Evolutionary conservation across 1,140 invertebrate species (phyloP).

Genomic region (Ceratitis capitata): DNA sequence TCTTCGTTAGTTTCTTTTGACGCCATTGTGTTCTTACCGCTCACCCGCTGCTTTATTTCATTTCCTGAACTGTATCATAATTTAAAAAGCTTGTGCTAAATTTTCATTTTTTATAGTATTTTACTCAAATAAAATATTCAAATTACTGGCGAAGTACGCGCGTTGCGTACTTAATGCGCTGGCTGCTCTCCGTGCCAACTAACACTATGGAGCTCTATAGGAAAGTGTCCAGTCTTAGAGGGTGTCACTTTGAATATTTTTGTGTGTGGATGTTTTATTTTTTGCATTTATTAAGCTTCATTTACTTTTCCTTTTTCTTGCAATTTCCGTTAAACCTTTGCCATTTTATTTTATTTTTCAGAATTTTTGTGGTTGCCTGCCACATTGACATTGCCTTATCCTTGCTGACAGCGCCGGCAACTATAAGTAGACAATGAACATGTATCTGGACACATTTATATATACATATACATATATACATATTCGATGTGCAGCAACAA

Average conservation of each 20-base stretch:
- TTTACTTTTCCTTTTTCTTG: not conserved
- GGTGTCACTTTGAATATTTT: not conserved
- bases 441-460: not conserved
- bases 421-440: not conserved
- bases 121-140: constrained; percentile 35
- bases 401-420: not conserved
- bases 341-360: not conserved
- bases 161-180: not conserved
- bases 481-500: not conserved
- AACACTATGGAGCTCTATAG: no score
- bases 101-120: not conserved
- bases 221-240: not conserved
- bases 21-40: no score
- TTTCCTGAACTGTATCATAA: not conserved
- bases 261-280: no score
- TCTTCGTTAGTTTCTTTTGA: no score
- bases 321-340: not conserved
- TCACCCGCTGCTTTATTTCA: not conserved
- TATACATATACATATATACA: not conserved
- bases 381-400: constrained; percentile 8
- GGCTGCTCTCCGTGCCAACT: not conserved
- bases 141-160: constrained; percentile 26
- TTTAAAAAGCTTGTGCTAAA: not conserved
- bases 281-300: not conserved
- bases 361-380: not conserved